Evolutionary conservation across 2,113 vertebrate species (phyloP).

Genomic region (Anolis sagrei): DNA sequence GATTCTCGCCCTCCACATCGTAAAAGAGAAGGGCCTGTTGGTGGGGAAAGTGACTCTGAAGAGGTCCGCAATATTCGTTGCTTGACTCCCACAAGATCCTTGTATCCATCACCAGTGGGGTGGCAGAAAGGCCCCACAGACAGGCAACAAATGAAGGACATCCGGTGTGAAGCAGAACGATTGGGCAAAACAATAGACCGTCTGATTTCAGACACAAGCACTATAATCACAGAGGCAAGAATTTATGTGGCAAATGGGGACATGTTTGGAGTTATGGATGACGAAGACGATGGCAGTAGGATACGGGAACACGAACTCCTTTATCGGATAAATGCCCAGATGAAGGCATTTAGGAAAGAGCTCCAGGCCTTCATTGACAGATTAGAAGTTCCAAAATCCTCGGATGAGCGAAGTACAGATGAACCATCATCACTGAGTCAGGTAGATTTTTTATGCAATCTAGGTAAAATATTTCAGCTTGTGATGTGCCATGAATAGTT

Average conservation of each 20-base stretch:
- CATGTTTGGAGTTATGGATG: constrained; percentile 92
- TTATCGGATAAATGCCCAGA: constrained; percentile 96
- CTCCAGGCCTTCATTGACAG: constrained; percentile 97
- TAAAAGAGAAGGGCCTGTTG: constrained; percentile 94
- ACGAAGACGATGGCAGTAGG: constrained; percentile 94
- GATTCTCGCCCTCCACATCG: constrained; percentile 93
- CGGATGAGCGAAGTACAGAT: constrained; percentile 88
- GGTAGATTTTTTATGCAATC: constrained; percentile 80
- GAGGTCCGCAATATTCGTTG: constrained; percentile 96
- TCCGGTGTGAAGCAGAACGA: constrained; percentile 94
- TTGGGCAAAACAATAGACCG: constrained; percentile 96
- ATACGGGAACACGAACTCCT: constrained; percentile 97
- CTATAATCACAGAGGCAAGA: constrained; percentile 95
- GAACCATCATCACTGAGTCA: constrained; percentile 98
- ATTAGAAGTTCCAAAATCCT: constrained; percentile 92
- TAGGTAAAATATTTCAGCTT: constrained; percentile 63
- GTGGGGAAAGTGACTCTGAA: constrained; percentile 95
- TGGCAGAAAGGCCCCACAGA: constrained; percentile 94
- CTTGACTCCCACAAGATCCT: constrained; percentile 92
- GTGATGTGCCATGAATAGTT: not conserved
- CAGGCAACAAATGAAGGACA: constrained; percentile 97
- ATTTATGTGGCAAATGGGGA: constrained; percentile 95
- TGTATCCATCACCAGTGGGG: constrained; percentile 85
- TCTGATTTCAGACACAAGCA: constrained; percentile 95
- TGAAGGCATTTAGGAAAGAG: constrained; percentile 98